Percentiles rank a stretch among this genome's conserved stretches.
phyloP scores from a whole-genome alignment of 2,797 vertebrate species.

The Peromyscus melanophrys region DNA sequence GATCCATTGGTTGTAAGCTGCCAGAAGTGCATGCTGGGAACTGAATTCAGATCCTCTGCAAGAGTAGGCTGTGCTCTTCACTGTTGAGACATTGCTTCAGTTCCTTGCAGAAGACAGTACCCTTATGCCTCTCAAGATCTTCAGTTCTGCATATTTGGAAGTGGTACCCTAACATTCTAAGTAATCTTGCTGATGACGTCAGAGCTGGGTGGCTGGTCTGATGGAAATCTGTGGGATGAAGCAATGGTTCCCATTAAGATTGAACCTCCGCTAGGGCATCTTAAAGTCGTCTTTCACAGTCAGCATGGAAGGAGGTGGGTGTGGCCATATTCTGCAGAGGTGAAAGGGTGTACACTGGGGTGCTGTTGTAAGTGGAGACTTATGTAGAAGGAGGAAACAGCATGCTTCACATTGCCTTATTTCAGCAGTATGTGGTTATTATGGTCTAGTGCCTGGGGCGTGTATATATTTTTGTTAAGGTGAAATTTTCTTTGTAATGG shows the following conservation, averaged over 20 bases:
- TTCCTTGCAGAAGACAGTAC: background rate
- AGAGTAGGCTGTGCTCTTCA: background rate
- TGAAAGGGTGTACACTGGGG: background rate
- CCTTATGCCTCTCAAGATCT: background rate
- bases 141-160: constrained; percentile 27
- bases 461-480: constrained; percentile 80
- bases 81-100: background rate
- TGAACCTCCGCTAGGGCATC: background rate
- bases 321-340: background rate
- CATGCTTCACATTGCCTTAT: constrained; percentile 63
- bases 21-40: background rate
- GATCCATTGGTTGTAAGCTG: background rate
- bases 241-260: constrained; percentile 44
- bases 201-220: background rate
- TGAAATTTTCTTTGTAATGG: constrained; percentile 81
- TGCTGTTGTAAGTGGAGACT: background rate
- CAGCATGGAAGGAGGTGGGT: background rate
- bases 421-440: constrained; percentile 75
- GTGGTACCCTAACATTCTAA: constrained; percentile 30
- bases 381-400: constrained; percentile 49
- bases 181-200: background rate
- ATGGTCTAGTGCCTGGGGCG: constrained; percentile 73
- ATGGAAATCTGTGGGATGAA: constrained; percentile 8
- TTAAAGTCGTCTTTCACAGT: constrained; percentile 33
- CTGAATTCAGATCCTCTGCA: background rate